phyloP scores from a whole-genome alignment of 2,113 vertebrate species.

The Otolemur garnettii region DNA sequence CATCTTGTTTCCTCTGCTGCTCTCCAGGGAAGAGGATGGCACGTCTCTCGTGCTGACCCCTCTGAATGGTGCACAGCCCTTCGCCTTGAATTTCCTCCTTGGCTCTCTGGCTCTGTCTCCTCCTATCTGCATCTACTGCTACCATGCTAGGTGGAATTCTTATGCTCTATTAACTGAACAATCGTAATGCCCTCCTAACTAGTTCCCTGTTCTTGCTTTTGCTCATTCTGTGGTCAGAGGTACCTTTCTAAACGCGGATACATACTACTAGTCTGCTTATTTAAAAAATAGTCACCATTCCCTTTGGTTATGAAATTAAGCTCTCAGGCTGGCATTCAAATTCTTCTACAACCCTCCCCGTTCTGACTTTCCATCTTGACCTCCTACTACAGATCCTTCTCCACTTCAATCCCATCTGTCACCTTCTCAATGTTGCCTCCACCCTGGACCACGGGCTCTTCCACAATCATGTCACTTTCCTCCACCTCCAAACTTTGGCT shows the following conservation, averaged over 20 bases:
- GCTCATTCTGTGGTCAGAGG: background rate
- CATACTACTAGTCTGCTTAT: background rate
- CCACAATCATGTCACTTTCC: background rate
- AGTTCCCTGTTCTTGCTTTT: background rate
- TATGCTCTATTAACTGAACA: background rate
- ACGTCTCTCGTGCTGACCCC: constrained; percentile 60
- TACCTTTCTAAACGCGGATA: background rate
- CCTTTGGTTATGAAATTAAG: background rate
- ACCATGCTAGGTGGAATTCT: background rate
- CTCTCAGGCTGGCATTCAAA: background rate
- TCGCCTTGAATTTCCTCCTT: constrained; percentile 85
- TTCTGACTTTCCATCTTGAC: background rate
- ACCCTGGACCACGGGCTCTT: background rate
- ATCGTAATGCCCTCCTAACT: background rate
- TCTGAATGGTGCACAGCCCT: constrained; percentile 90
- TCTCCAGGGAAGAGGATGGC: background rate
- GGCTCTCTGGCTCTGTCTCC: constrained; percentile 65
- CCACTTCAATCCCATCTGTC: too few species aligned
- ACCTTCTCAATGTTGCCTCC: background rate
- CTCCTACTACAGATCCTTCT: background rate
- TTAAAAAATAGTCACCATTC: background rate
- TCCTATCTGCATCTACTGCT: background rate
- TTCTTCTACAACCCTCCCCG: background rate
- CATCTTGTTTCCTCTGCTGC: background rate
- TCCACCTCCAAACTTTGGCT: background rate